Conservation (phyloP, 2,888 invertebrate genomes). For the Malacosoma neustria region DNA sequence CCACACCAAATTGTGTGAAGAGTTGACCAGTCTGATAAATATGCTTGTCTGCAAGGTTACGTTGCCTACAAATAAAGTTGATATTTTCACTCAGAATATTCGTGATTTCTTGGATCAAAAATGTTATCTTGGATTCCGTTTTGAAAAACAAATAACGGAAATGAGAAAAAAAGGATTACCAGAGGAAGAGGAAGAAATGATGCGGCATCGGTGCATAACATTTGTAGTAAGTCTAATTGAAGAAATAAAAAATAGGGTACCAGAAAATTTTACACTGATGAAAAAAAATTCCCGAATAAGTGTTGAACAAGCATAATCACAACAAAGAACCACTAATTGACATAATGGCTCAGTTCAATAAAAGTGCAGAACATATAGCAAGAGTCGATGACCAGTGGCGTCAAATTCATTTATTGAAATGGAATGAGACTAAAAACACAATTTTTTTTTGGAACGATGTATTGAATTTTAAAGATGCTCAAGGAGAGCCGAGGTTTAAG, state of each 20-base stretch:
- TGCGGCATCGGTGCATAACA: neutral
- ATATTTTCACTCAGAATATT: neutral
- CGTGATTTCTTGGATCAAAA: neutral
- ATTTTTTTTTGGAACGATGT: too few species aligned
- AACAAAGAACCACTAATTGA: neutral
- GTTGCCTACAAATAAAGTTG: slow-evolving; percentile 4
- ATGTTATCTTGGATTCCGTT: neutral
- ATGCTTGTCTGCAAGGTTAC: slow-evolving; percentile 9
- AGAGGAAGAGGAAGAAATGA: neutral
- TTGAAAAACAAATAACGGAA: neutral
- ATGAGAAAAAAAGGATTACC: neutral
- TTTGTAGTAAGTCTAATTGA: neutral
- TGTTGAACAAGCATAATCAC: neutral
- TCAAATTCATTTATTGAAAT: neutral
- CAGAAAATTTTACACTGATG: neutral
- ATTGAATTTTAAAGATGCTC: too few species aligned
- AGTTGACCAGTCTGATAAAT: slow-evolving; percentile 9
- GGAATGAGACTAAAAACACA: neutral
- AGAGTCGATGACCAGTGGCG: neutral
- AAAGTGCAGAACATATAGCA: neutral
- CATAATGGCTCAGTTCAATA: neutral
- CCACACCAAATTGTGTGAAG: slow-evolving; percentile 6
- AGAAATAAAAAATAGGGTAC: neutral
- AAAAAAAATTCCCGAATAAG: neutral
- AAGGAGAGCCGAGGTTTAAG: too few species aligned